phyloP scores from a whole-genome alignment of 2,888 invertebrate species.

The Glyphotaelius pellucidus region DNA sequence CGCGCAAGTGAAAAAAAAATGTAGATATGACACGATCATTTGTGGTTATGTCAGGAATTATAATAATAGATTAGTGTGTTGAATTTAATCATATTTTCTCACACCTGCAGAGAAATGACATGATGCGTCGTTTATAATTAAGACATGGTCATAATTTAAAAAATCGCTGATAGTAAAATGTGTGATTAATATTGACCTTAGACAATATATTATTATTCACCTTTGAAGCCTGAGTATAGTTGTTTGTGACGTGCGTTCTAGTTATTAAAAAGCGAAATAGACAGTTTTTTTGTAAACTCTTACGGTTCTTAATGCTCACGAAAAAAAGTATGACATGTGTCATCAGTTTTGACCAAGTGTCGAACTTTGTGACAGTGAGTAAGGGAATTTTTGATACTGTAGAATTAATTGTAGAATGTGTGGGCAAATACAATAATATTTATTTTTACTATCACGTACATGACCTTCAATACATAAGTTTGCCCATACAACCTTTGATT shows the following conservation, averaged over 20 bases:
- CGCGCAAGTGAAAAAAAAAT: too few relatives aligned
- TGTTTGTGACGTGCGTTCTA: background rate
- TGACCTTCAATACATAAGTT: background rate
- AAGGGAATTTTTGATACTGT: background rate
- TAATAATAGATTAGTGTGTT: background rate
- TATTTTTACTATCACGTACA: background rate
- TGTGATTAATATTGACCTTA: background rate
- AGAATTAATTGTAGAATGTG: background rate
- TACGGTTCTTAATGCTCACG: background rate
- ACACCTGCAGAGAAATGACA: background rate
- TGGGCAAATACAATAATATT: background rate
- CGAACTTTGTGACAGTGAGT: background rate
- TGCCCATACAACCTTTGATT: too few relatives aligned
- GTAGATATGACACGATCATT: too few relatives aligned
- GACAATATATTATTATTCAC: background rate
- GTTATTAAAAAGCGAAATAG: background rate
- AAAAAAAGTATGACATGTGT: background rate
- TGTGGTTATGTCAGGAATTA: background rate
- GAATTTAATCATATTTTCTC: background rate
- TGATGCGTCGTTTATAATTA: background rate
- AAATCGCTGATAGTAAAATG: background rate
- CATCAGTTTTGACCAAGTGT: background rate
- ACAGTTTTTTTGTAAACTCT: background rate
- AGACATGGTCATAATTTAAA: background rate
- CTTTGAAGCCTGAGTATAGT: background rate